Evolutionary conservation across 2,888 invertebrate species (phyloP).

Genomic region (Harmothoe impar): DNA sequence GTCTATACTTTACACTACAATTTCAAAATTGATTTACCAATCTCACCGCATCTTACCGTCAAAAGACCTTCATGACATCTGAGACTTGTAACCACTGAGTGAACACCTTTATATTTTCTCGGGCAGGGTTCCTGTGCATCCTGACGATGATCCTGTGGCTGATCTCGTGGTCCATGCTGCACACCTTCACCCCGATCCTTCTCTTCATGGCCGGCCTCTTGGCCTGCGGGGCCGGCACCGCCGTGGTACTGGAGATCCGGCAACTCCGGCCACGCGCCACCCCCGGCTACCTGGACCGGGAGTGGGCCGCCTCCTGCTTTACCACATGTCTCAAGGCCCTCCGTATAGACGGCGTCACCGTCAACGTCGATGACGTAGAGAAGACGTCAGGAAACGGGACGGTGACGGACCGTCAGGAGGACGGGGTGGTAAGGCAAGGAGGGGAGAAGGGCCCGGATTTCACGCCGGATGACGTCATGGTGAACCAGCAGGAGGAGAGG

Average conservation of each 20-base stretch:
- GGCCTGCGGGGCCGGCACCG: neutral
- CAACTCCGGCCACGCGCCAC: neutral
- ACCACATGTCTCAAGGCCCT: neutral
- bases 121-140: neutral
- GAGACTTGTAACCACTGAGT: too few species aligned
- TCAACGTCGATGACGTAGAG: neutral
- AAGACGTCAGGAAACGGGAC: neutral
- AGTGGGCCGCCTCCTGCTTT: slow-evolving; percentile 32
- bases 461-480: neutral
- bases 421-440: neutral
- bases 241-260: slow-evolving; percentile 27
- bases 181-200: slow-evolving; percentile 19
- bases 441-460: neutral
- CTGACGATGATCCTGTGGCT: slow-evolving; percentile 32
- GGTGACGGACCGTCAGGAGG: neutral
- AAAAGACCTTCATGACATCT: too few species aligned
- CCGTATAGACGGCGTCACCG: slow-evolving; percentile 7
- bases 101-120: too few species aligned
- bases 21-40: too few species aligned
- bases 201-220: neutral
- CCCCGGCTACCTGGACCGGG: neutral
- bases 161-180: slow-evolving; percentile 20
- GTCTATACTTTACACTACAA: too few species aligned
- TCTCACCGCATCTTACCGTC: too few species aligned
- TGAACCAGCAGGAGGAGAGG: neutral